A percentile compares a stretch with the other conserved stretches of the same genome.
phyloP scores from a whole-genome alignment of 2,888 invertebrate genomes.

The Leptopilina myrica region DNA sequence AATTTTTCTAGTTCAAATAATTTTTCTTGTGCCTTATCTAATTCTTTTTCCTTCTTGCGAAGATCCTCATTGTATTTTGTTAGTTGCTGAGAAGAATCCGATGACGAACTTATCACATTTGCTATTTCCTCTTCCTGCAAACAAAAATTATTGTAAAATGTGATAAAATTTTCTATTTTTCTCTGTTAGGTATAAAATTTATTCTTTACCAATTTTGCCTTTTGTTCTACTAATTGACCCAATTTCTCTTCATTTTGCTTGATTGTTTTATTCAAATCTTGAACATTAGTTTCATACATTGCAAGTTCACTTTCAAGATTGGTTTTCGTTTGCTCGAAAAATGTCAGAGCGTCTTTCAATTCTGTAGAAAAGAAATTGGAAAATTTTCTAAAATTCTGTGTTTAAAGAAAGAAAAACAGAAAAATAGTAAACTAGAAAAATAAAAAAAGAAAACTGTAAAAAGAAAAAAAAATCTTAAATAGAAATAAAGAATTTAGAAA shows the following conservation, averaged over 20 bases:
- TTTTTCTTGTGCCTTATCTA: slow-evolving; percentile 67
- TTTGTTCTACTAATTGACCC: slow-evolving; percentile 79
- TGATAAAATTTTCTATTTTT: not conserved
- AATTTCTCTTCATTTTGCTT: slow-evolving; percentile 80
- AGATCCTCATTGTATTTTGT: slow-evolving; percentile 73
- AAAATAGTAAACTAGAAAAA: too few relatives aligned
- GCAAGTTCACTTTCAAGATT: slow-evolving; percentile 69
- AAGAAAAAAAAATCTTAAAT: not conserved
- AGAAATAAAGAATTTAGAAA: not conserved
- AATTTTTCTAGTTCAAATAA: slow-evolving; percentile 63
- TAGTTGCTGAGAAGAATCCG: slow-evolving; percentile 79
- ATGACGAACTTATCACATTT: slow-evolving; percentile 80
- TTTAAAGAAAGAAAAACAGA: too few relatives aligned
- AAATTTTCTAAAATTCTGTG: too few relatives aligned
- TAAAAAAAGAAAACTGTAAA: slow-evolving; percentile 50
- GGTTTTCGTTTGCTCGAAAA: slow-evolving; percentile 69
- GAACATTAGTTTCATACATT: slow-evolving; percentile 64
- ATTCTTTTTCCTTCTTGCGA: slow-evolving; percentile 69
- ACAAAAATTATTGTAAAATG: not conserved
- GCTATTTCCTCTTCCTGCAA: slow-evolving; percentile 79
- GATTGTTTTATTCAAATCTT: slow-evolving; percentile 80
- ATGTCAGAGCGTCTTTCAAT: slow-evolving; percentile 66
- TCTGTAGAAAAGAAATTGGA: slow-evolving; percentile 57
- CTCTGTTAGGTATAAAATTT: not conserved
- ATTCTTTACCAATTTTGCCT: slow-evolving; percentile 78